Base-by-base conservation (phyloP, 2,888 invertebrate species). In the Zygothrica quintamaculata region DNA sequence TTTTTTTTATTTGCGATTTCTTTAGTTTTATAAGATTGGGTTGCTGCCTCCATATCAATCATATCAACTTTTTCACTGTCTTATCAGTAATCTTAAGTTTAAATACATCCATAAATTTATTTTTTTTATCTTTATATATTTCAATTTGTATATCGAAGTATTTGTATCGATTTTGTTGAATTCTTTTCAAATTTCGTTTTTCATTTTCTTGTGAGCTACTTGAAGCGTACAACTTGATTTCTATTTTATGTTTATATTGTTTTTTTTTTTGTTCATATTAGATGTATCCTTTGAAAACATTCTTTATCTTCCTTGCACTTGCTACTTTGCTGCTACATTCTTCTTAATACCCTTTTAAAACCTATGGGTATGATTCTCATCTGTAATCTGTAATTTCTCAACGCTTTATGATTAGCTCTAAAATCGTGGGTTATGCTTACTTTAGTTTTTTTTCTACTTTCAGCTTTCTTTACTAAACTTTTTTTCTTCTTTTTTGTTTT, bases 361-460 rank as follows among this genome's bases (percentile, higher is more conserved):
- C 70, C 86, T 84, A 85, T 77, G 86, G 86, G 67, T 51, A 25
- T 39, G 43, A 57, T 42, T 59, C 48, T 26, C 44, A 52, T 44
- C 18, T 72, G n/a, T n/a, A n/a, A n/a, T n/a, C n/a, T n/a, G n/a
- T n/a, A n/a, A n/a, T n/a, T n/a, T n/a, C n/a, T n/a, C n/a, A n/a
- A n/a, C 60, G 57, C 75, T 52, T 56, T 64, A 55, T 58, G 77
- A 86, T 85, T 81, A 85, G 86, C 75, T 77, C 84, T 81, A 81
- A 81, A 85, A 81, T 81, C 86, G 74, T 84, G 71, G 80, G 77
- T 73, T 71, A 86, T 81, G 78, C 86, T 84, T 82, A 77, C 69
- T 72, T 79, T 67, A 58, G 61, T 64, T 67, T 73, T 67, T 73
- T 71, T 18, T 67, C 86, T 84, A 80, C 74, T 84, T 61, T 85